Conservation (phyloP, 1,140 invertebrate species). For the Dreissena rostriformis region DNA sequence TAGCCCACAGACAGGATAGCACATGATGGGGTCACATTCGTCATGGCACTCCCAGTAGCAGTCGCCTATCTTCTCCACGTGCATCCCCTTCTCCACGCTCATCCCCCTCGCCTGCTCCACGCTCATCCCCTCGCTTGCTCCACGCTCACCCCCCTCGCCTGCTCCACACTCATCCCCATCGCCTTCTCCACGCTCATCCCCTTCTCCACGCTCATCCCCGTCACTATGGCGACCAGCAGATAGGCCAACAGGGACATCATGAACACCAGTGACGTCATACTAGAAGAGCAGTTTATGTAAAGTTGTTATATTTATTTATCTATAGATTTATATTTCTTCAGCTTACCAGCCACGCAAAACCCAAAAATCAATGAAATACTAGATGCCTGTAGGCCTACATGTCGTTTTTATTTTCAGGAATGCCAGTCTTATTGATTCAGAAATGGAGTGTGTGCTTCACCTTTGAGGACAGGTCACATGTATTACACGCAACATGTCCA, state of each 20-base stretch:
- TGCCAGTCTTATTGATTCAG: no score
- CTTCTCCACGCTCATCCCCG: not conserved
- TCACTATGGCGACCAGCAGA: not conserved
- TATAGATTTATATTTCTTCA: no score
- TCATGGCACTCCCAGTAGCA: slow-evolving; percentile 16
- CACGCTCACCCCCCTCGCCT: not conserved
- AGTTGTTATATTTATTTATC: no score
- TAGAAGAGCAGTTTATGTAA: not conserved
- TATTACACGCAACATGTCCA: no score
- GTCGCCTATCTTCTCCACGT: not conserved
- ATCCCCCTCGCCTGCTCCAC: not conserved
- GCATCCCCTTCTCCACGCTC: not conserved
- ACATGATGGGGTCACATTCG: not conserved
- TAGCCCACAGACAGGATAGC: not conserved
- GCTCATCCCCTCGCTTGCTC: not conserved
- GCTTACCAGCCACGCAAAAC: no score
- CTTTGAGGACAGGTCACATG: no score
- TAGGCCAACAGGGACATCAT: not conserved
- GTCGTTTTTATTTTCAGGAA: no score
- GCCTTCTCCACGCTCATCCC: not conserved
- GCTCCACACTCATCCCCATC: not conserved
- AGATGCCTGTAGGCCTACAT: no score
- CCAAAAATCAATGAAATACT: no score
- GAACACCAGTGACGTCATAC: not conserved
- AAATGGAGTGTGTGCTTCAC: no score